Percentiles rank a stretch among this genome's conserved stretches.
Evolutionary conservation across 2,113 vertebrate genomes (phyloP).

Genomic region (Spea multiplicata): DNA sequence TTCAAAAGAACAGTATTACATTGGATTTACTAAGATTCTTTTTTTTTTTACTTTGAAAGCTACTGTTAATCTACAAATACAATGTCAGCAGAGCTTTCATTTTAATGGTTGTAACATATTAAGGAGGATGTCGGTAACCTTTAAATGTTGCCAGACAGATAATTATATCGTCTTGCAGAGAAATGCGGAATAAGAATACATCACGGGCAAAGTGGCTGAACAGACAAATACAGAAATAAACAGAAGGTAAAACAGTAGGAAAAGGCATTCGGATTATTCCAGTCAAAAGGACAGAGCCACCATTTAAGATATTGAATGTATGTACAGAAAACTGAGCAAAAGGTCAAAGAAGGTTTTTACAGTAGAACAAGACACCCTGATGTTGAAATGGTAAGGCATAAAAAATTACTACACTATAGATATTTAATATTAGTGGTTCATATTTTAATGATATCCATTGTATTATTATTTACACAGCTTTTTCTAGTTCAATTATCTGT

Average conservation of each 20-base stretch:
- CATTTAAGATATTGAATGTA: not conserved
- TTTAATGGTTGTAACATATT: not conserved
- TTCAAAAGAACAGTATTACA: not conserved
- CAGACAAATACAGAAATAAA: not conserved
- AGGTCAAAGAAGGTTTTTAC: not conserved
- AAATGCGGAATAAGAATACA: not conserved
- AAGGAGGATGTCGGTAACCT: not conserved
- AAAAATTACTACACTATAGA: too few species aligned
- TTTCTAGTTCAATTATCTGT: too few species aligned
- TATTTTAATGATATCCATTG: too few species aligned
- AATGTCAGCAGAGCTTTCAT: not conserved
- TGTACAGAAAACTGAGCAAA: not conserved
- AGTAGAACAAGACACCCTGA: not conserved
- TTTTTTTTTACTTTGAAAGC: not conserved
- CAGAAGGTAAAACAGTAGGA: not conserved
- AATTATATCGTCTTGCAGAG: not conserved
- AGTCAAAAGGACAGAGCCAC: not conserved
- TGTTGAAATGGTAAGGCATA: not conserved
- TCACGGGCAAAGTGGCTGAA: not conserved
- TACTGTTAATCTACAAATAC: not conserved
- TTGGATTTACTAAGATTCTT: not conserved
- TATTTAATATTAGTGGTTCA: too few species aligned
- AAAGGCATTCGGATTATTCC: not conserved
- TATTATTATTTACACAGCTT: too few species aligned
- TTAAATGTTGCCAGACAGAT: not conserved